Evolutionary conservation across 2,888 invertebrate genomes (phyloP), one percentile per base, ranked within the genome.

Genomic region (Dynastes maya): DNA sequence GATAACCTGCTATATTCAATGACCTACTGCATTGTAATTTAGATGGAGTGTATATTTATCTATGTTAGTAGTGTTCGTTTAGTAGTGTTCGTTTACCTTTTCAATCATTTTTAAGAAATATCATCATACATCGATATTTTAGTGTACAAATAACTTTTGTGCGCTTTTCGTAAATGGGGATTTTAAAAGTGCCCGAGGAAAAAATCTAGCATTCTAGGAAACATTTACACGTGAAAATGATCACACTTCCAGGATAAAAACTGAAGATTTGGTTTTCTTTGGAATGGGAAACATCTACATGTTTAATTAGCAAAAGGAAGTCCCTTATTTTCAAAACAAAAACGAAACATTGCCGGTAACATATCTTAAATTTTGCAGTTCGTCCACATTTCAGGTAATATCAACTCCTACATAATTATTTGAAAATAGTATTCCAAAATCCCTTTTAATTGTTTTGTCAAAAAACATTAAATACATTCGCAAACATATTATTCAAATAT

Each of bases 1-100:
- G 70, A 70, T 53, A 70, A 70, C 32, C 70, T 68, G 49, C 68
- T 51, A 9, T 49, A 51, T 68, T 51, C 68, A 51, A 68, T 68
- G 51, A 68, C 49, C 49, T 27, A 51, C 68, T 68, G 55, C 71
- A 71, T 55, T 53, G 53, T 55, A 13, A 9, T 27, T n/a, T 40
- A 40, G 65, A 65, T 40, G 40, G 16, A 65, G 65, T 65, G 65
- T 55, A 2, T 55, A 45, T 45, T 45, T 45, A 45, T 45, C 45
- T 45, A 55, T 55, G 32, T 37, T 55, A 71, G 71, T 71, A 55
- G 71, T 71, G 70, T 71, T 6, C 45, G 8, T 16, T 16, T 16
- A 16, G 16, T 16, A 16, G 16, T 16, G 16, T 16, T 45, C 11
- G 8, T 45, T 45, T 45, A 32, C 4, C 4, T 27, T 64, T 64